Evolutionary conservation across 2,797 vertebrate genomes (phyloP), one percentile per base, ranked within the genome.

Genomic region (Cercopithecus hamlyni): DNA sequence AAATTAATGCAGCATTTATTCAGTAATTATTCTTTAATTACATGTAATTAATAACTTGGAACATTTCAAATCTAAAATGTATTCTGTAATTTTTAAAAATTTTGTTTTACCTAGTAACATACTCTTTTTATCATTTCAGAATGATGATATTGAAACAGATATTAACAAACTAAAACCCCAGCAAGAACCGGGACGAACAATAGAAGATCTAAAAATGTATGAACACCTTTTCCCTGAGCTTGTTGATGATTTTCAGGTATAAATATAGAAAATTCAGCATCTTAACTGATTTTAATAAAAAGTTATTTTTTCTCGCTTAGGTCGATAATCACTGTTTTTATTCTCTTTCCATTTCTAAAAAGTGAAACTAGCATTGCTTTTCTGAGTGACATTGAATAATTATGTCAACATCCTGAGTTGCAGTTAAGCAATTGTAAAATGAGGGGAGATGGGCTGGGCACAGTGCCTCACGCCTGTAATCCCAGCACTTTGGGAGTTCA

Each of bases 101-200:
- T 76, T 52, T 95, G 94, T 5, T 77, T 89, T 55, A 67, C 96
- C 57, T 90, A 86, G 24, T 98, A n/a, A 22, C 91, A 45, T 97
- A 1, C 45, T 80, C 6, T 96, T 98, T 11, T 97, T 96, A 43
- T 5, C 97, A 33, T 98, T 98, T 83, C 98, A 99, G 99, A 99
- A 99, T 97, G 99, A 99, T 88, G 99, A 99, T 98, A 99, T 99
- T 95, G 99, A 99, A 98, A 99, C 99, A 0, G 99, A 99, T 98
- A 99, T 99, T 96, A 99, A 99, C 98, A 99, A 99, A 98, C 98
- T 99, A 86, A 99, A 99, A 98, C 99, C 99, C 92, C 99, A 98
- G 95, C 99, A 99, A 93, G 98, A 98, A 81, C 93, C 99, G 43
- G 98, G 98, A 67, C 99, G 99, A 97, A 98, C 99, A 0, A 97